A percentile compares a stretch with the other conserved stretches of the same genome.
phyloP scores from a whole-genome alignment of 2,888 invertebrate species.

The Scaptomyza flava region DNA sequence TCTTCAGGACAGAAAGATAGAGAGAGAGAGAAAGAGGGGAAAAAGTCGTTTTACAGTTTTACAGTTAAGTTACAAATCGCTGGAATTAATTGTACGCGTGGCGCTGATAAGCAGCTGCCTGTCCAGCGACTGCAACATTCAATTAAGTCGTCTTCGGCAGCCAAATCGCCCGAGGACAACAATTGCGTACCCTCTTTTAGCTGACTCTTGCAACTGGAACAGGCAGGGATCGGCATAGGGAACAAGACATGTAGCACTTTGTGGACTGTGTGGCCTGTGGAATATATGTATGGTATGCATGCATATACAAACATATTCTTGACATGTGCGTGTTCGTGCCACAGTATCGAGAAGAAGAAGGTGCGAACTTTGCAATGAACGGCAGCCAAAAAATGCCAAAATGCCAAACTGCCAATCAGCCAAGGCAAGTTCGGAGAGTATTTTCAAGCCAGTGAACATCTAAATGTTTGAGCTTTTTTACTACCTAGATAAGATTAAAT shows the following conservation, averaged over 20 bases:
- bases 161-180: slow-evolving; percentile 28
- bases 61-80: slow-evolving; percentile 75
- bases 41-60: slow-evolving; percentile 55
- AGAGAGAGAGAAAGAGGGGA: not conserved
- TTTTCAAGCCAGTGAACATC: not conserved
- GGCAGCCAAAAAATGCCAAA: slow-evolving; percentile 57
- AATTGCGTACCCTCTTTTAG: slow-evolving; percentile 22
- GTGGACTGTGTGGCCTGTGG: slow-evolving; percentile 1
- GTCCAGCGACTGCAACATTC: slow-evolving; percentile 53
- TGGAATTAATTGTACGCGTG: slow-evolving; percentile 71
- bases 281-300: not conserved
- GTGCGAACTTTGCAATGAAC: slow-evolving; percentile 45
- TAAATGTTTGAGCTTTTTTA: not conserved
- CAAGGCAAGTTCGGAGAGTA: not conserved
- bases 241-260: not conserved
- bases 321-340: slow-evolving; percentile 39
- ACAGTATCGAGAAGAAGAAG: slow-evolving; percentile 19
- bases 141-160: slow-evolving; percentile 64
- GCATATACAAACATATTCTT: not conserved
- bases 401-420: slow-evolving; percentile 39
- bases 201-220: not conserved
- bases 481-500: not conserved
- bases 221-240: slow-evolving; percentile 1
- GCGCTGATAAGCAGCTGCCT: slow-evolving; percentile 72
- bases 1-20: not conserved